These are phyloP conservation scores for Scaptomyza parva DNA, from an alignment of 2,888 invertebrate genomes.

Conservation along the genomic window DNA sequence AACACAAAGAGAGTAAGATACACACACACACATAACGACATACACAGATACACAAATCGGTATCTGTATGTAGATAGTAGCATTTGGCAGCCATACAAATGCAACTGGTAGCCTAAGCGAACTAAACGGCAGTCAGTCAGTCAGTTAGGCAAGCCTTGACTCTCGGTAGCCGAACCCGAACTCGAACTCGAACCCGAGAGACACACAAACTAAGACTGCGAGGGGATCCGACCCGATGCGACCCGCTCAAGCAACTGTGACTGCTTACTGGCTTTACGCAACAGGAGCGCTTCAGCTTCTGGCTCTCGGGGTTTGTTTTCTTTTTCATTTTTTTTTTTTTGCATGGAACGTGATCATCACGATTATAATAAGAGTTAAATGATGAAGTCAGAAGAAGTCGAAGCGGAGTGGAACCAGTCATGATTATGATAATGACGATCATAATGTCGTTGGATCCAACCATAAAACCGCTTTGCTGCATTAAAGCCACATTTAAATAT, in stretches of 20 bases:
- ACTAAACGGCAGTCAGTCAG: constrained; percentile 56
- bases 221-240: constrained; percentile 39
- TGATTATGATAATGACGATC: constrained; percentile 58
- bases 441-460: constrained; percentile 52
- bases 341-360: constrained; percentile 69
- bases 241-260: constrained; percentile 40
- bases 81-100: constrained; percentile 59
- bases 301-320: constrained; percentile 42
- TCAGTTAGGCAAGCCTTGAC: constrained; percentile 41
- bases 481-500: constrained; percentile 56
- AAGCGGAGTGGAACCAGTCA: constrained; percentile 19
- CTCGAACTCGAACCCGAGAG: constrained; percentile 17
- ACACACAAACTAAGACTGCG: constrained; percentile 1
- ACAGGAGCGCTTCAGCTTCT: constrained; percentile 72
- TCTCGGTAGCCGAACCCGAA: constrained; percentile 48
- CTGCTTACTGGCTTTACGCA: constrained; percentile 78
- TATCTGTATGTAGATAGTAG: constrained; percentile 23
- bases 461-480: constrained; percentile 63
- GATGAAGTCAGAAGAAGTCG: constrained; percentile 5
- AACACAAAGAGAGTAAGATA: constrained; percentile 19
- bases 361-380: constrained; percentile 46
- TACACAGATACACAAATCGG: constrained; percentile 24
- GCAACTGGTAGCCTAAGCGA: constrained; percentile 57
- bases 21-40: constrained; percentile 15
- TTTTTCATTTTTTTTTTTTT: constrained; percentile 11